Base-by-base conservation (phyloP, 2,888 invertebrate species). In the Nemapogon koenigi region DNA sequence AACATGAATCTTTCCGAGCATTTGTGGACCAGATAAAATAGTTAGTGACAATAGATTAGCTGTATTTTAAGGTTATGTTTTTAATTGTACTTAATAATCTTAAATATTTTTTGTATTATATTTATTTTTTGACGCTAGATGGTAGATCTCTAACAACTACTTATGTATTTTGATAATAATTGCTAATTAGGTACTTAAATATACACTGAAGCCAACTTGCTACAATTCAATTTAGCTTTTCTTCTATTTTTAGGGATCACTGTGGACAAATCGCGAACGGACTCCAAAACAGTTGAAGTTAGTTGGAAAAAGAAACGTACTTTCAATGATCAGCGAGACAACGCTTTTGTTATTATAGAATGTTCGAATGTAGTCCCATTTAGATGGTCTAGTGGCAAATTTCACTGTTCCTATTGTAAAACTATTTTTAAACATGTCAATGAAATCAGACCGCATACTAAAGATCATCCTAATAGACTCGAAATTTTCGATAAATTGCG, bases 291-390 rank as follows among this genome's bases (percentile, higher is more conserved):
- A 22, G 10, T 22, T 6, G 58, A 52, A 47, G 45, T 59, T 45
- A 65, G 61, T 54, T 71, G 70, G 69, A 69, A 55, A 55, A 57
- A 63, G 49, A 58, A 51, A 48, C 62, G 65, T 55, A 66, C 63
- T 61, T 70, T 52, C 59, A 55, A 66, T 47, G 69, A 75, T 59
- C 64, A 64, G 49, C 71, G 73, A 53, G 65, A 66, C 59, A 75
- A 76, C 49, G 73, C 75, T 36, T 64, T 62, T 26, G 53, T 68
- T 40, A 62, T 76, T 39, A 51, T 76, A 41, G 64, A 71, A 50
- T 66, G 53, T 50, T 71, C 75, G 22, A 76, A 70, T 52, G 62
- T 55, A 17, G 62, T 63, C 41, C 76, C 76, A 1, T 78, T 78
- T 50, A 58, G 72, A 43, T 73, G 70, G 70, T 60, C 57, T 26